These are phyloP conservation scores for Trachelus stipa DNA, from an alignment of 2,888 invertebrate genomes.

Conservation along the genomic window DNA sequence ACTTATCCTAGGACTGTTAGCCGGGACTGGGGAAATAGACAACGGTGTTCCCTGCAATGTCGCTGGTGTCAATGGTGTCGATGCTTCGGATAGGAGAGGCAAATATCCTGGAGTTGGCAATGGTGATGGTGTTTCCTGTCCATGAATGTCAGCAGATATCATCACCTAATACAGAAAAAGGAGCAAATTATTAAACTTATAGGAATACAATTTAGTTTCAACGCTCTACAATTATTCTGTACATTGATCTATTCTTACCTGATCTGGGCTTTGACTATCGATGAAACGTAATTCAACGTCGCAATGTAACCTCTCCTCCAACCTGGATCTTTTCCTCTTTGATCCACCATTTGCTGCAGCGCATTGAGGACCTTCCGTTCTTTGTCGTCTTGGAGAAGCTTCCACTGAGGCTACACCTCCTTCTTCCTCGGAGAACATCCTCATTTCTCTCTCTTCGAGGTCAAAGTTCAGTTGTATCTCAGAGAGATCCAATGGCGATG, in stretches of 20 bases:
- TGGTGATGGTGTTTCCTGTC: constrained; percentile 62
- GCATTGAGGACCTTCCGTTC: constrained; percentile 68
- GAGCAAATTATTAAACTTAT: not conserved
- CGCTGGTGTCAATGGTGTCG: constrained; percentile 60
- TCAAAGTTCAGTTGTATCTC: constrained; percentile 87
- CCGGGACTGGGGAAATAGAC: constrained; percentile 54
- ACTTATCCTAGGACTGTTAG: constrained; percentile 63
- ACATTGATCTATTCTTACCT: constrained; percentile 50
- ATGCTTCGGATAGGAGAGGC: constrained; percentile 60
- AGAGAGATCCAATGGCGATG: constrained; percentile 77
- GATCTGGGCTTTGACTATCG: constrained; percentile 82
- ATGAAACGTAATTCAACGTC: constrained; percentile 80
- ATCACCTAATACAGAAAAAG: constrained; percentile 52
- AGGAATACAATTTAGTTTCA: not conserved
- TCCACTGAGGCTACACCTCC: constrained; percentile 71
- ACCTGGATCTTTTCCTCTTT: constrained; percentile 74
- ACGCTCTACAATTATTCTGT: not conserved
- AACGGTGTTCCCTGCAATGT: constrained; percentile 56
- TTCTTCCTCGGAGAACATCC: constrained; percentile 91
- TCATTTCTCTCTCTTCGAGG: constrained; percentile 85
- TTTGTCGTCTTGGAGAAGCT: constrained; percentile 59
- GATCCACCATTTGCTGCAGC: constrained; percentile 56
- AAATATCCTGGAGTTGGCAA: constrained; percentile 62
- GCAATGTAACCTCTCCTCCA: constrained; percentile 81
- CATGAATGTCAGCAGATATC: constrained; percentile 66